Base-by-base conservation (phyloP, 1,140 invertebrate genomes). In the Mycetomoellerius zeteki region DNA sequence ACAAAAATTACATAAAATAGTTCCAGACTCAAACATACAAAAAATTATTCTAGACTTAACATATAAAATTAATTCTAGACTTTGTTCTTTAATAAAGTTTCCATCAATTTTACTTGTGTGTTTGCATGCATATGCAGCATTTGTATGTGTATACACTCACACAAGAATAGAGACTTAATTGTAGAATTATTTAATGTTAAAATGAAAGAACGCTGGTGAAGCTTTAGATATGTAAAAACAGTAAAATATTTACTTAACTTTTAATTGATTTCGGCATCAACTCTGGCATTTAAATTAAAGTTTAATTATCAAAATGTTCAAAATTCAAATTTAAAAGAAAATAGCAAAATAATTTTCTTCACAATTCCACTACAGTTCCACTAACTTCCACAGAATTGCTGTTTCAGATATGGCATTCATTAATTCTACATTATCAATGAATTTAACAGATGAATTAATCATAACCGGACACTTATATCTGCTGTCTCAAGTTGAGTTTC, bases 111-210 rank as follows among this genome's bases (percentile, higher is more conserved):
- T 33, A 12, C 12, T 64, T 24, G 30, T 33, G 8, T 7, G 37
- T 43, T 43, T 43, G 10, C 37, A 43, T 43, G 37, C 8, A 10
- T 43, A 43, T 43, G 37, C 37, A 43, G 8, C 8, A 43, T 10
- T 2, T 43, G 37, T 43, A n/a, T 43, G 50, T 19, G 19, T 58
- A 30, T 56, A 3, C n/a, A 56, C n/a, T 0, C 14, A 67, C 14
- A 21, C 43, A 30, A 58, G 37, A 77, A 43, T 47, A 24, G 7
- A 30, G 43, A 65, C 37, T 78, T 64, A 62, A 75, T 78, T 78
- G 64, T 65, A 16, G 58, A 78, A 8, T 78, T 50, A 50, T 78
- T 77, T 30, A 50, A 62, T 30, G 64, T 77, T 77, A 65, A 78
- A 65, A 65, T 21, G 58, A 19, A 65, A 50, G 76, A 64, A 65